Evolutionary conservation across 2,797 vertebrate species (phyloP).

Genomic region (Lacerta bilineata): DNA sequence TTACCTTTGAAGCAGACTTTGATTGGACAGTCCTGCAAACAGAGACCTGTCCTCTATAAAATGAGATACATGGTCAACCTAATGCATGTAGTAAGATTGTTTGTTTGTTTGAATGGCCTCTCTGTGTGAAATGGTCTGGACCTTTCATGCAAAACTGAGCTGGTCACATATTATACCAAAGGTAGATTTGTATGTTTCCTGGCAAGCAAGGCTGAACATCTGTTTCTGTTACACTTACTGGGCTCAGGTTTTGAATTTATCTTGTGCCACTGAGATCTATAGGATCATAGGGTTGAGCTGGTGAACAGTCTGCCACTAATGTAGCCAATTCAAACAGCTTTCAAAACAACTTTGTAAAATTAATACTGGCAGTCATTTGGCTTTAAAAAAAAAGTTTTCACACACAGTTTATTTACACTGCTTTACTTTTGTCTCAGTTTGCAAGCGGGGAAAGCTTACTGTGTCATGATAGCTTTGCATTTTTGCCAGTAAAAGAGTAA

Average conservation of each 20-base stretch:
- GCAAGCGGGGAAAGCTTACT: slow-evolving; percentile 73
- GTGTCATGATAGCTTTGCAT: slow-evolving; percentile 77
- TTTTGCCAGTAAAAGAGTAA: slow-evolving; percentile 77
- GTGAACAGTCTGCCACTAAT: neutral
- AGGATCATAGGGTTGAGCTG: neutral
- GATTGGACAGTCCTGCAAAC: no score
- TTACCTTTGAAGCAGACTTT: no score
- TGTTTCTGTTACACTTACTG: neutral
- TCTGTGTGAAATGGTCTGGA: neutral
- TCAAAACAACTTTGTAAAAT: slow-evolving; percentile 24
- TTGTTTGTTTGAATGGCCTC: neutral
- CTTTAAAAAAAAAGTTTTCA: slow-evolving; percentile 72
- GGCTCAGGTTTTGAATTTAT: neutral
- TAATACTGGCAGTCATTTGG: slow-evolving; percentile 39
- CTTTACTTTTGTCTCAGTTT: slow-evolving; percentile 80
- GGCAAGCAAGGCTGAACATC: neutral
- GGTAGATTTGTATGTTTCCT: neutral
- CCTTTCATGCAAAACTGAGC: neutral
- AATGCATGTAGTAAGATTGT: no score
- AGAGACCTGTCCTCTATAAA: no score
- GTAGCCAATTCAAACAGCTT: slow-evolving; percentile 1
- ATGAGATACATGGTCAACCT: no score
- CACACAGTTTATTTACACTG: slow-evolving; percentile 78
- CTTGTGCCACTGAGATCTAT: neutral
- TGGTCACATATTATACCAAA: neutral